Evolutionary conservation across 2,113 vertebrate species (phyloP), one percentile per base, ranked within the genome.

Genomic region (rat (Rattus norvegicus)): DNA sequence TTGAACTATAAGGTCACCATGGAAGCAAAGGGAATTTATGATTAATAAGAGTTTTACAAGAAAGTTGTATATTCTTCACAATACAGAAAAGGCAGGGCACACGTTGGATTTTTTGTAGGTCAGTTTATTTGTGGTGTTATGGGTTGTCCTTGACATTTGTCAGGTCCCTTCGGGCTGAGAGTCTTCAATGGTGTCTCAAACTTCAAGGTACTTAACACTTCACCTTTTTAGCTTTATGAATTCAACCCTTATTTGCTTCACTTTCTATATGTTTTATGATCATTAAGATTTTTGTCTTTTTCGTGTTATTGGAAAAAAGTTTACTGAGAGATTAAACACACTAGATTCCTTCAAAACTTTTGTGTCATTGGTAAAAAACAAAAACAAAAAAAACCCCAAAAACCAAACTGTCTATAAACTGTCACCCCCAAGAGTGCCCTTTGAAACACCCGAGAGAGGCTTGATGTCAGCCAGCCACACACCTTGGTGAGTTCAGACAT

Each of bases 1-100:
- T 97, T 94, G 92, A 95, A 93, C 28, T 93, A 3, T 88, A 93
- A 96, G 93, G 90, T 97, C 97, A 93, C 79, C 56, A 59, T 94
- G 69, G 95, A 33, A 95, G 95, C 70, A 93, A 72, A 96, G 75
- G 59, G 84, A 95, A 91, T 95, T 93, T 96, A 83, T 97, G 93
- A 88, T n/a, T 92, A 95, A 88, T 61, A 84, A 84, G 83, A 93
- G 83, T 86, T 97, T 96, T 94, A 19, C 12, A 17, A 91, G 52
- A 95, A 95, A 94, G 86, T 83, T 87, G 33, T 84, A 75, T 7
- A 26, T 56, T 86, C 54, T 95, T 84, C 33, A 73, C 20, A 70
- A 52, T 95, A 75, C 7, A 79, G 92, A 93, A 87, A 72, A 86
- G 81, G 54, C 10, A 83, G 81, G 39, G 8, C 39, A 54, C 30